Conservation (phyloP, 2,888 invertebrate species). For the Eutolmus rufibarbis region DNA sequence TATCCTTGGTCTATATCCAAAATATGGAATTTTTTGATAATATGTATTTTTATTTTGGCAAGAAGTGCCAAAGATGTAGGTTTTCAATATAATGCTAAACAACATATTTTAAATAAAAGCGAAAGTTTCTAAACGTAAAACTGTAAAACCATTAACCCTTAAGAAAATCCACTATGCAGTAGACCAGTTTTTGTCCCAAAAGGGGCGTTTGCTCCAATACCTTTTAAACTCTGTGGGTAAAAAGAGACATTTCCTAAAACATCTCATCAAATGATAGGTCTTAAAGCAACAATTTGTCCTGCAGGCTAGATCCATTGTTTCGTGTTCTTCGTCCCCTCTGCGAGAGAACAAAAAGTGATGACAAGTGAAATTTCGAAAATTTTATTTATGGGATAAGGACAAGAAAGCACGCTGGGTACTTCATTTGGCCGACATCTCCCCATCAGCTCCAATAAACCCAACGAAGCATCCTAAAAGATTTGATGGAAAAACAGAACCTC, state of each 20-base stretch:
- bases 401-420: background rate
- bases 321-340: background rate
- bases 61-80: too few species aligned
- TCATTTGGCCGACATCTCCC: background rate
- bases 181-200: background rate
- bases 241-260: background rate
- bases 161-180: background rate
- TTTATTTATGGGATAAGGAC: background rate
- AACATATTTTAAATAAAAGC: background rate
- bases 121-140: background rate
- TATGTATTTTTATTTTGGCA: too few species aligned
- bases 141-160: too few species aligned
- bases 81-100: too few species aligned
- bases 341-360: background rate
- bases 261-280: background rate
- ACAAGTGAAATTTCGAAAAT: background rate
- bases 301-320: background rate
- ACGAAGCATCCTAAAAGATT: background rate
- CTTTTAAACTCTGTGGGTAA: background rate
- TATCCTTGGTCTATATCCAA: too few species aligned
- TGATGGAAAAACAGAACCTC: constrained; percentile 16
- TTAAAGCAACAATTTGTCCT: background rate
- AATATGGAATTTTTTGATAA: too few species aligned
- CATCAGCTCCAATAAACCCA: constrained; percentile 22
- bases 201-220: background rate